Base-by-base conservation (phyloP, 2,797 vertebrate species). In the Siniperca obscura region DNA sequence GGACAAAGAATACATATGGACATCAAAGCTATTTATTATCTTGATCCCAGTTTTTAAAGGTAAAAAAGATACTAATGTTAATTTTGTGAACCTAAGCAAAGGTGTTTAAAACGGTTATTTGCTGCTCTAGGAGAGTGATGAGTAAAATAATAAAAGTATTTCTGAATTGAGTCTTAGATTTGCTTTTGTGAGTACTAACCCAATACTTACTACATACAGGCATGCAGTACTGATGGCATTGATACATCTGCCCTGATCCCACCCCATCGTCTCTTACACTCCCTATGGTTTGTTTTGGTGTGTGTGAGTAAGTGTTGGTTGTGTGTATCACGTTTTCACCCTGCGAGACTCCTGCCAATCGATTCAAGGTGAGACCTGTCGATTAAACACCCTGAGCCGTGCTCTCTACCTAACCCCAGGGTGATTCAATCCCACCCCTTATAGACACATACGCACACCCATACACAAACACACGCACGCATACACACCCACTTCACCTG, bases 351-450 rank as follows among this genome's bases (percentile, higher is more conserved):
- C 91, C 88, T 84, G 82, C 88, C 90, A 73, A 92, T 95, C 93
- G 88, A 95, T 95, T 92, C 91, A 94, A 94, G 92, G 94, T 95
- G 93, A 94, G 92, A 92, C 86, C 89, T 93, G 94, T 94, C 93
- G 92, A 95, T 95, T 95, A 92, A 94, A 94, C 92, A 94, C 94
- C 92, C 91, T 91, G 92, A 94, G 92, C 90, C 74, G 78, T 90
- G 92, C 92, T 94, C 91, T 91, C 91, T 91, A 87, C 91, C 93
- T 92, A 93, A 93, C 92, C 93, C 88, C 75, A 56, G 86, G 93
- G 88, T 86, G 93, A 94, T 92, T 90, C 89, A 82, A 86, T 90
- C 89, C 87, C 82, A 89, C 86, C 86, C 83, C 83, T 81, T 65
- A 80, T 80, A 73, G 89, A 82, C 85, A 86, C 81, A 64, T n/a